phyloP scores from a whole-genome alignment of 1,140 invertebrate genomes.

The Portunus trituberculatus region DNA sequence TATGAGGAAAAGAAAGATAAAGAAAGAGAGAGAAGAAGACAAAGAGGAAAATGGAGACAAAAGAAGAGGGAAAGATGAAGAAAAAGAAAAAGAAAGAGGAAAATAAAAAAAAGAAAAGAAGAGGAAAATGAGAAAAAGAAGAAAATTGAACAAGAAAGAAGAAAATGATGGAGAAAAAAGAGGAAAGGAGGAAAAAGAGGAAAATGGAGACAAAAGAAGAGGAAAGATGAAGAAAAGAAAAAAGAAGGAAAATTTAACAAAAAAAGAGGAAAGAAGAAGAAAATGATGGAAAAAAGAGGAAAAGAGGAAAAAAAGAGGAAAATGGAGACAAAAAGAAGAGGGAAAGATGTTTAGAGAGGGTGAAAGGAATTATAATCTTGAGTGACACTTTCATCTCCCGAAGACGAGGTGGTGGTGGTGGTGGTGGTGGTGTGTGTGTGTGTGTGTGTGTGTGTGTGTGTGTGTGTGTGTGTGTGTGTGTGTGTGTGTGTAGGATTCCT shows the following conservation, averaged over 20 bases:
- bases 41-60: background rate
- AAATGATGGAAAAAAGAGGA: too few relatives aligned
- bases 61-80: background rate
- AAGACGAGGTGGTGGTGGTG: background rate
- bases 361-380: background rate
- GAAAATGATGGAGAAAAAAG: too few relatives aligned
- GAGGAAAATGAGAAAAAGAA: background rate
- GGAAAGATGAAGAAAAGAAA: too few relatives aligned
- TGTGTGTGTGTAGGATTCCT: too few relatives aligned
- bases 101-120: constrained; percentile 7
- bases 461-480: too few relatives aligned
- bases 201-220: background rate
- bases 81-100: background rate
- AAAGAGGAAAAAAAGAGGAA: too few relatives aligned
- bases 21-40: background rate
- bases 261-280: too few relatives aligned
- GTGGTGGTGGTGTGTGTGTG: background rate
- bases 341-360: too few relatives aligned
- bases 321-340: too few relatives aligned
- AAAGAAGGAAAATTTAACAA: too few relatives aligned
- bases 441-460: too few relatives aligned
- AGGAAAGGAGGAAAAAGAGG: background rate
- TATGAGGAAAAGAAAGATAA: background rate
- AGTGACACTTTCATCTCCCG: background rate
- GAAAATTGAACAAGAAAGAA: too few relatives aligned